phyloP scores from a whole-genome alignment of 2,113 vertebrate genomes.

The Talpa occidentalis region DNA sequence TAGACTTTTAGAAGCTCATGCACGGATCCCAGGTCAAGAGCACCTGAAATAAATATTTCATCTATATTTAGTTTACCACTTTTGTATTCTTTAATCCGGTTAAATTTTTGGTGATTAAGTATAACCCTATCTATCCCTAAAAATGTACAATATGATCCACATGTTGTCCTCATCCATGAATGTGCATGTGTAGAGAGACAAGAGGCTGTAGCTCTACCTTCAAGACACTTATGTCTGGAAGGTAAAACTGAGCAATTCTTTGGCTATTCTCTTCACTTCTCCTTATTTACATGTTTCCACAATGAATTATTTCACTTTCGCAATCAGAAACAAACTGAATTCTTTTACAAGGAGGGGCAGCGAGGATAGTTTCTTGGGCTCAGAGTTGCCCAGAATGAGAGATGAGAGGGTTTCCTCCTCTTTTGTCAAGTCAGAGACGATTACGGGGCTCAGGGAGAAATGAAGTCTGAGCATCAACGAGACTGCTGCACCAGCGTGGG shows the following conservation, averaged over 20 bases:
- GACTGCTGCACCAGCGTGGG: neutral
- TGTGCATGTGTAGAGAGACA: neutral
- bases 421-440: neutral
- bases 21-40: neutral
- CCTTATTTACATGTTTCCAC: slow-evolving; percentile 6
- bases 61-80: neutral
- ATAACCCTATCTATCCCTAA: neutral
- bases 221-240: neutral
- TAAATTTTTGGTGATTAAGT: neutral
- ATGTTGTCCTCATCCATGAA: neutral
- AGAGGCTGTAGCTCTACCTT: neutral
- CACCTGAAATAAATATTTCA: neutral
- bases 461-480: neutral
- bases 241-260: neutral
- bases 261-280: slow-evolving; percentile 17
- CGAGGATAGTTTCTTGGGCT: neutral
- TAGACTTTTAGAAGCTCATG: neutral
- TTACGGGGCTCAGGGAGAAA: neutral
- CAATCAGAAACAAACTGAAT: neutral
- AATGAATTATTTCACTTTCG: neutral
- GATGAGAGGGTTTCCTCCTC: neutral
- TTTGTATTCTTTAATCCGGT: neutral
- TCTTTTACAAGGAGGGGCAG: neutral
- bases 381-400: neutral
- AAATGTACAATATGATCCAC: neutral